Percentiles rank a stretch among this genome's conserved stretches.
Conservation (phyloP, 2,888 invertebrate genomes). For the Beris morrisii region DNA sequence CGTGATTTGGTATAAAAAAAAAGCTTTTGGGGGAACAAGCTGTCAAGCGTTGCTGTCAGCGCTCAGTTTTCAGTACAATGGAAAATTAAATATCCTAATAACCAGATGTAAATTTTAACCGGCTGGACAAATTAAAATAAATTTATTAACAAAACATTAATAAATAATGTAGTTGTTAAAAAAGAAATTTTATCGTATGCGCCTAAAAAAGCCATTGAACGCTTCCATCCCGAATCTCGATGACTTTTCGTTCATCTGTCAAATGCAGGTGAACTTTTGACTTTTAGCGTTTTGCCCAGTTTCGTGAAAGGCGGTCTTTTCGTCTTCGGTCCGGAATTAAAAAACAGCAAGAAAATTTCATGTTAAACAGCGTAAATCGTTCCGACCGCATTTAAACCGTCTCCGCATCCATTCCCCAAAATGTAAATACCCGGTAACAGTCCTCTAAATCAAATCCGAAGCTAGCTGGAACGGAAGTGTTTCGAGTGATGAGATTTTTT, state of each 20-base stretch:
- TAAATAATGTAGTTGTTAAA: too few species aligned
- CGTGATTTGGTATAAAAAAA: too few species aligned
- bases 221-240: neutral
- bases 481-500: neutral
- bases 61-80: too few species aligned
- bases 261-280: conserved; percentile 4
- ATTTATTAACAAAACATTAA: too few species aligned
- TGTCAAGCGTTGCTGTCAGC: too few species aligned
- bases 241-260: conserved; percentile 26
- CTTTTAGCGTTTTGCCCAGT: neutral
- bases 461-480: conserved; percentile 1
- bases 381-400: neutral
- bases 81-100: too few species aligned
- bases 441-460: neutral
- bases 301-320: too few species aligned
- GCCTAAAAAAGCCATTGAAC: conserved; percentile 5
- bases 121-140: too few species aligned
- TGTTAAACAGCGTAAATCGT: neutral
- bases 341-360: neutral
- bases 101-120: too few species aligned
- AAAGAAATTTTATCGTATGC: too few species aligned
- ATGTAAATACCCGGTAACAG: conserved; percentile 6
- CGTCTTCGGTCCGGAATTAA: neutral
- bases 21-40: too few species aligned
- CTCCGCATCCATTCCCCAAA: neutral